Base-by-base conservation (phyloP, 2,113 vertebrate species). In the Protomyctophum bolini region DNA sequence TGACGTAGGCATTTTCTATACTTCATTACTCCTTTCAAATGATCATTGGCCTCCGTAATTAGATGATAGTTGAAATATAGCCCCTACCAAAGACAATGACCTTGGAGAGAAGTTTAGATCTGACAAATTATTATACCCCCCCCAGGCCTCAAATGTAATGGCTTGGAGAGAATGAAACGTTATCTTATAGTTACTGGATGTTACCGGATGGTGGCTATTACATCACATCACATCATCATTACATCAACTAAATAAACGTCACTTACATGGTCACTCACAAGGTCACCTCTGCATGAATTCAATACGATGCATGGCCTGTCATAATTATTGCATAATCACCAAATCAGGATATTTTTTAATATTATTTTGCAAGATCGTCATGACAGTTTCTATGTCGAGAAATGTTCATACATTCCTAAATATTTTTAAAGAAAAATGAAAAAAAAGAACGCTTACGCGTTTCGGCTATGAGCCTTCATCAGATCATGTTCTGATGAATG, bases 21-120 rank as follows among this genome's bases (percentile, higher is more conserved):
- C 91, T 89, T 89, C 92, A 94, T 94, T 94, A 93, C 88, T 92
- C 88, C 85, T 80, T 89, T 89, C 83, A 91, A 91, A 93, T 91
- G 88, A 93, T 92, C 89, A 91, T 86, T 90, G 89, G 78, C 79
- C 81, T 90, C 84, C 80, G 66, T 93, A 93, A 94, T 94, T 91
- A 91, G 83, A 85, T 84, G 86, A 93, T 89, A 57, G 77, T 89
- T 93, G 92, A 94, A 83, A 91, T 91, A 93, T 92, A 80, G 87
- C 85, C 72, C 61, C 33, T 63, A n/a, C 73, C 77, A 75, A 80
- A 80, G 86, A 77, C 81, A 10, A 47, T 66, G 87, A 93, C 92
- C 93, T 94, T 93, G 91, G 80, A 67, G 61, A 75, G 58, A 88
- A 89, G 83, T 90, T 86, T 77, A 70, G 79, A 82, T 80, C 69